Base-by-base conservation (phyloP, 2,797 vertebrate species). In the Botia kubotai region DNA sequence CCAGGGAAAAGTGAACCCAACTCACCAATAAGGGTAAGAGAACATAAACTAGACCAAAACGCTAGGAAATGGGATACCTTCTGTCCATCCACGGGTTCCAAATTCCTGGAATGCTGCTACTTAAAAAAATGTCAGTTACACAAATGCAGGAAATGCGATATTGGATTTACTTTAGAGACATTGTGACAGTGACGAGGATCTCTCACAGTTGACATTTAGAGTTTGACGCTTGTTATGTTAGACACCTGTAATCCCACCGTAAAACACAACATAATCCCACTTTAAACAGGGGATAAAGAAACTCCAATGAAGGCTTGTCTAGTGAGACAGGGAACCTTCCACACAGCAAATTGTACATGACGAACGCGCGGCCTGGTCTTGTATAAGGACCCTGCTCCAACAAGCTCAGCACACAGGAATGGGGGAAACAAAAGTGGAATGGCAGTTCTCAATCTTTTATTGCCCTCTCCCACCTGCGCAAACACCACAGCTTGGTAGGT, bases 401-500 rank as follows among this genome's bases (percentile, higher is more conserved):
- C 87, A 86, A 72, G 83, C 83, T 84, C 68, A 70, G 69, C 48
- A 77, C 82, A 72, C 21, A 39, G 73, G 86, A 86, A 85, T 57
- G 65, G 63, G 62, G 43, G 48, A 76, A 83, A 88, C 85, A 89
- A 88, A 77, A 70, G 74, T 75, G 70, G 72, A 72, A 81, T 63
- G 23, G 83, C 67, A 62, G 72, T 53, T 19, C 71, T 83, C 65
- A 78, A 76, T 82, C 84, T 84, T 68, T 75, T 78, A 84, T 87
- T 82, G 58, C 75, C 83, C 66, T 60, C 75, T 86, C 74, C 72
- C 89, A 90, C 88, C 89, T 90, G 89, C 85, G 88, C 89, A 90
- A 89, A 89, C 85, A 87, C 70, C 52, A 39, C 46, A 65, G 17
- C 65, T 69, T 72, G 60, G 75, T 72, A 75, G 82, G 55, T 84